phyloP scores from a whole-genome alignment of 2,113 vertebrate genomes.

The Mastomys natalensis region DNA sequence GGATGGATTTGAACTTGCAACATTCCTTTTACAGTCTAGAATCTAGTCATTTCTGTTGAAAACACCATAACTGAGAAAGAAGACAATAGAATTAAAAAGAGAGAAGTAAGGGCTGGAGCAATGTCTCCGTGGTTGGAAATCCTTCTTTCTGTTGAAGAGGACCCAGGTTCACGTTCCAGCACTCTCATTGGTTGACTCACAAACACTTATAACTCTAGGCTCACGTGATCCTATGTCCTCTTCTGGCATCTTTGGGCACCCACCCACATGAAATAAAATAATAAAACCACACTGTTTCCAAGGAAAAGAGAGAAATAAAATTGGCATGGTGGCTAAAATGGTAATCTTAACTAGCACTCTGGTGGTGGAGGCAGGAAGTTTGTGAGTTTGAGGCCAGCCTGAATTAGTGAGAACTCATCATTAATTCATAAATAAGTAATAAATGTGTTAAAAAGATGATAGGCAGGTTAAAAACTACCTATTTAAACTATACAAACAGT shows the following conservation, averaged over 20 bases:
- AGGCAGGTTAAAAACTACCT: neutral
- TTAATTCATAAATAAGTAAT: neutral
- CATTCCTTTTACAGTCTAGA: neutral
- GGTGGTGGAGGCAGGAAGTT: neutral
- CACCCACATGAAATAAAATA: neutral
- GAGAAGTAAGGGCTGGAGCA: neutral
- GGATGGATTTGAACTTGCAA: neutral
- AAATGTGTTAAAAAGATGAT: neutral
- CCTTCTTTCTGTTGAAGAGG: neutral
- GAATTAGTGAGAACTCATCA: neutral
- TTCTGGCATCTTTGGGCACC: neutral
- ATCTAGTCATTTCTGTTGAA: neutral
- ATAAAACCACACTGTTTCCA: neutral
- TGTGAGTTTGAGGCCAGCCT: neutral
- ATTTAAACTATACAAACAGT: neutral
- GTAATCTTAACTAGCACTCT: neutral
- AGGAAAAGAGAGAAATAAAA: neutral
- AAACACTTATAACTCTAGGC: neutral
- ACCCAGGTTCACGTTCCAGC: neutral
- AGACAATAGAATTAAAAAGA: constrained; percentile 24
- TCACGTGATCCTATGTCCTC: neutral
- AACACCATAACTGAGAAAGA: neutral
- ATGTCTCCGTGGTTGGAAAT: neutral
- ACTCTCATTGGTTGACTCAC: neutral
- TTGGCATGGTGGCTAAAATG: neutral